Conservation (phyloP, 37 sponge, comb jelly and placozoan genomes). For the Petrosia ficiformis region DNA sequence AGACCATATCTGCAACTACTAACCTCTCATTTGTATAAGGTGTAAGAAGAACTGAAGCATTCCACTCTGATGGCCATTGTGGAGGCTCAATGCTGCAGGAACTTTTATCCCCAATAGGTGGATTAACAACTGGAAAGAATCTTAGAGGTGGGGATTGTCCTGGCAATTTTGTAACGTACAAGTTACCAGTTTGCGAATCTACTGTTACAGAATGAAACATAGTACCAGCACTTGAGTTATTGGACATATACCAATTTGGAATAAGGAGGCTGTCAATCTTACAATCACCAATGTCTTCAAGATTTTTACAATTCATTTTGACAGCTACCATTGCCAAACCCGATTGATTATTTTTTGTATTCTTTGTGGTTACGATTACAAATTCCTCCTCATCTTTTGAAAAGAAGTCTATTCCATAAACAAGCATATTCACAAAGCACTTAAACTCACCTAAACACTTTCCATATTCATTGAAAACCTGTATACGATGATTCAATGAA, state of each 20-base stretch:
- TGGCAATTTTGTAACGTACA: conserved; percentile 22
- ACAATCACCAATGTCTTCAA: conserved; percentile 2
- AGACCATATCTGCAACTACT: conserved; percentile 16
- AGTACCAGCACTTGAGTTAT: too few relatives aligned
- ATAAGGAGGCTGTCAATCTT: neutral
- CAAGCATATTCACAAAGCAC: conserved; percentile 16
- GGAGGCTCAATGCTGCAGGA: conserved; percentile 5
- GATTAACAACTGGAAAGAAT: conserved; percentile 8
- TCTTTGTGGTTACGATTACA: conserved; percentile 4
- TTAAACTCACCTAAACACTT: conserved; percentile 26
- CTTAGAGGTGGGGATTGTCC: conserved; percentile 26
- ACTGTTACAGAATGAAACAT: conserved; percentile 43
- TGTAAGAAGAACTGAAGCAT: conserved; percentile 23
- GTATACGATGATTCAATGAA: conserved; percentile 29
- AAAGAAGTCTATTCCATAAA: conserved; percentile 37
- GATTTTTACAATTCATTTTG: conserved; percentile 3
- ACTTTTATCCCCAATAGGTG: neutral
- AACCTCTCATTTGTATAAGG: conserved; percentile 7
- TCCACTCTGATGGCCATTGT: conserved; percentile 21
- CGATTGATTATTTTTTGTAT: neutral
- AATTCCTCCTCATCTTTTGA: neutral
- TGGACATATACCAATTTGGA: neutral
- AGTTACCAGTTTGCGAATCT: neutral
- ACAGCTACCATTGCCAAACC: neutral
- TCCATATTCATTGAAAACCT: conserved; percentile 19